Evolutionary conservation across 2,797 vertebrate genomes (phyloP).

Genomic region (Tokudaia tokunoshimensis): DNA sequence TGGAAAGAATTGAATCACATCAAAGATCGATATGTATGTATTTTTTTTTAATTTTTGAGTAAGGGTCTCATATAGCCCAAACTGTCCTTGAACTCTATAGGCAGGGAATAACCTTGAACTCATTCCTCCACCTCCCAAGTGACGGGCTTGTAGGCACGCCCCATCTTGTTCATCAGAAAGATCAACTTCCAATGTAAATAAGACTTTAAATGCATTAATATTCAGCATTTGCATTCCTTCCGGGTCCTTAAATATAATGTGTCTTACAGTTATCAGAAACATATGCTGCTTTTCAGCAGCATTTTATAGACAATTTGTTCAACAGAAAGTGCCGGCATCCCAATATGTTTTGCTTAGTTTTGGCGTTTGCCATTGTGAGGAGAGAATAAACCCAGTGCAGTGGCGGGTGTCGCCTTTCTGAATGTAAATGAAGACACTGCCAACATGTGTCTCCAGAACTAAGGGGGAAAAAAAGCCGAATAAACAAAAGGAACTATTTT

Average conservation of each 20-base stretch:
- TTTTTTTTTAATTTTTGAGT: background rate
- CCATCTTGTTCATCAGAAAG: background rate
- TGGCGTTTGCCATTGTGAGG: slow-evolving; percentile 87
- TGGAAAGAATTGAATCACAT: background rate
- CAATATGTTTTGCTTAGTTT: slow-evolving; percentile 87
- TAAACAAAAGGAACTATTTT: slow-evolving; percentile 54
- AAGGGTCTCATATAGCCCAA: background rate
- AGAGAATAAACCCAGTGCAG: slow-evolving; percentile 84
- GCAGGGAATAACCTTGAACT: background rate
- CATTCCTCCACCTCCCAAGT: background rate
- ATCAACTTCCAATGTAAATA: slow-evolving; percentile 62
- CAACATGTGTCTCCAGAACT: slow-evolving; percentile 67
- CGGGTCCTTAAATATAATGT: slow-evolving; percentile 78
- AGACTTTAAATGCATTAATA: slow-evolving; percentile 68
- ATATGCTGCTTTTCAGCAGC: slow-evolving; percentile 86
- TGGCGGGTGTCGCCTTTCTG: slow-evolving; percentile 77
- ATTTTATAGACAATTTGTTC: slow-evolving; percentile 85
- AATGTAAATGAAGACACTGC: slow-evolving; percentile 79
- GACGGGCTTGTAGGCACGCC: background rate
- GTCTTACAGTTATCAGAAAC: slow-evolving; percentile 85
- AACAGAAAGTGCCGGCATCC: slow-evolving; percentile 86
- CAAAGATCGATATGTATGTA: background rate
- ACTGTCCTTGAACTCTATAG: background rate
- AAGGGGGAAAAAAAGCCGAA: slow-evolving; percentile 49
- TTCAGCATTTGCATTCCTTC: slow-evolving; percentile 73